phyloP scores from a whole-genome alignment of 2,888 invertebrate species.

The Spicauda simplicius region DNA sequence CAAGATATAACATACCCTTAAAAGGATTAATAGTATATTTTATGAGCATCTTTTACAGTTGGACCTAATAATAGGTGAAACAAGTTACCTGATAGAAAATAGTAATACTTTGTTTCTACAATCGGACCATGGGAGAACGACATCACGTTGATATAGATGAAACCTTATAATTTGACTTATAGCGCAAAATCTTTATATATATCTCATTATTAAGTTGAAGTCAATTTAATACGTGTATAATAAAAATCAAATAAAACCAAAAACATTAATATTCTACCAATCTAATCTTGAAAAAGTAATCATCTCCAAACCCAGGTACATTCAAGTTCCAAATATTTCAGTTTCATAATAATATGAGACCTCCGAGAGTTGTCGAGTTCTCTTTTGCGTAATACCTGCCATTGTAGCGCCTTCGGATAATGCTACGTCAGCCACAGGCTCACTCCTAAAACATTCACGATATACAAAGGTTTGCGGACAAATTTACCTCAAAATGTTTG shows the following conservation, averaged over 20 bases:
- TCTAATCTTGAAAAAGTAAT: background rate
- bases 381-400: conserved; percentile 12
- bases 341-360: conserved; percentile 15
- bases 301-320: background rate
- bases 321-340: background rate
- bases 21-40: no score
- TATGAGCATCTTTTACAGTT: no score
- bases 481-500: background rate
- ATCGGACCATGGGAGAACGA: no score
- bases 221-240: no score
- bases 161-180: no score
- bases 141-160: no score
- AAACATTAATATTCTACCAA: background rate
- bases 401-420: conserved; percentile 19
- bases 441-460: conserved; percentile 11
- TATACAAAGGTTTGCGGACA: background rate
- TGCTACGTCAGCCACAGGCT: conserved; percentile 2
- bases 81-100: no score
- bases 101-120: no score
- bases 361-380: conserved; percentile 15
- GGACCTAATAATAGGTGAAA: no score
- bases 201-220: no score
- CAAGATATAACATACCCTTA: no score
- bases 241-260: background rate
- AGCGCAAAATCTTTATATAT: no score